Percentiles rank a stretch among this genome's conserved stretches.
Conservation (phyloP, 2,113 vertebrate species). For the Anoplopoma fimbria region DNA sequence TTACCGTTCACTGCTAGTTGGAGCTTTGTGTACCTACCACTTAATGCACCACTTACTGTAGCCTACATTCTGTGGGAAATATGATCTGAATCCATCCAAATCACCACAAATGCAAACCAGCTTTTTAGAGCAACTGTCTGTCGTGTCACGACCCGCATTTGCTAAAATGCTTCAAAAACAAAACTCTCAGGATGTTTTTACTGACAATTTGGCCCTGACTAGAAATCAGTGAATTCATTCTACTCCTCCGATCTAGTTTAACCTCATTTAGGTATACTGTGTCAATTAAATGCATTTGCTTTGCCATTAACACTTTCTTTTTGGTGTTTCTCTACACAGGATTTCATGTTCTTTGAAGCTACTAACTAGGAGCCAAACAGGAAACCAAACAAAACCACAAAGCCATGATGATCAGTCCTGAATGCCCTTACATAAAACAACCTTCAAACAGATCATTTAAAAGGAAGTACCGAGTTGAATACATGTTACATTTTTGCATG, state of each 20-base stretch:
- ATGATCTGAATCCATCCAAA: slow-evolving; percentile 28
- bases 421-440: slow-evolving; percentile 40
- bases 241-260: background rate
- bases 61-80: slow-evolving; percentile 41
- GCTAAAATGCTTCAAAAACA: slow-evolving; percentile 11
- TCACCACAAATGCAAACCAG: slow-evolving; percentile 36
- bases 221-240: background rate
- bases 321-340: slow-evolving; percentile 75
- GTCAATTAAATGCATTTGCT: background rate
- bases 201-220: background rate
- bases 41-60: slow-evolving; percentile 35
- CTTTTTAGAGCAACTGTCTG: slow-evolving; percentile 19
- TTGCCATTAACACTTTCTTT: background rate
- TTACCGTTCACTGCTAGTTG: background rate
- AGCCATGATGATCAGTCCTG: slow-evolving; percentile 59
- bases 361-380: slow-evolving; percentile 61
- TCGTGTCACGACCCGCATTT: background rate
- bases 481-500: slow-evolving; percentile 54
- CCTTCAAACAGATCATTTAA: slow-evolving; percentile 44
- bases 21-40: slow-evolving; percentile 23
- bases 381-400: slow-evolving; percentile 47
- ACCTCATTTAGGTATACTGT: background rate
- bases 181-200: background rate
- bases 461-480: slow-evolving; percentile 35
- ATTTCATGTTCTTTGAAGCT: slow-evolving; percentile 93